Percentiles rank a stretch among this genome's conserved stretches.
Evolutionary conservation across 1,140 invertebrate species (phyloP).

Genomic region (Cotesia typhae): DNA sequence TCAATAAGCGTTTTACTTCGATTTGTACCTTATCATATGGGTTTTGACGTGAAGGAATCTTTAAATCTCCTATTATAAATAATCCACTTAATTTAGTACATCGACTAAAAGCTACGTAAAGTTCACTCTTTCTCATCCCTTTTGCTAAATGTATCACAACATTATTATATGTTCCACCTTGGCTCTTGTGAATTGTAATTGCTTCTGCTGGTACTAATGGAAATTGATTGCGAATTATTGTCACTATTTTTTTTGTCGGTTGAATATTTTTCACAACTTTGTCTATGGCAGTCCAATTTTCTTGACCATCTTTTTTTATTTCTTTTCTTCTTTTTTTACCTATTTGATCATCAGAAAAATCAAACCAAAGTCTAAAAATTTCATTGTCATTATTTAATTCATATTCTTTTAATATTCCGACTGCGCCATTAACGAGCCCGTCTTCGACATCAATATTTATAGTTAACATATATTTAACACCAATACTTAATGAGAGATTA

Average conservation of each 20-base stretch:
- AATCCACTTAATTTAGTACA: conserved; percentile 30
- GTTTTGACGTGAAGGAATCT: conserved; percentile 13
- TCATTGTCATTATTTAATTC: conserved; percentile 17
- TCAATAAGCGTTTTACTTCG: conserved; percentile 11
- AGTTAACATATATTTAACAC: conserved; percentile 32
- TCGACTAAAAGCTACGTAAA: conserved; percentile 38
- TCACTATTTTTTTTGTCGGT: not conserved
- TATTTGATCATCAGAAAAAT: conserved; percentile 15
- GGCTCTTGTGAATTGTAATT: conserved; percentile 44
- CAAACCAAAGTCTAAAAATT: conserved; percentile 16
- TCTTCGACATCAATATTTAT: conserved; percentile 37
- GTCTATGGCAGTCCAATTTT: not conserved
- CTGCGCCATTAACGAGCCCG: conserved; percentile 37
- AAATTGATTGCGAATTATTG: not conserved
- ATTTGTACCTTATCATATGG: conserved; percentile 20
- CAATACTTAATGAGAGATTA: conserved; percentile 31
- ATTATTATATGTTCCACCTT: conserved; percentile 42
- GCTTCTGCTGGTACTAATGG: conserved; percentile 40
- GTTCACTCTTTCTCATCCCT: conserved; percentile 11
- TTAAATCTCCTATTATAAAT: conserved; percentile 29
- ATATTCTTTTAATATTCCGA: conserved; percentile 14
- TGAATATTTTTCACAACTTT: not conserved
- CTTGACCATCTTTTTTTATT: not conserved
- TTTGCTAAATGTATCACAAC: conserved; percentile 26
- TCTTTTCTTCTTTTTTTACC: conserved; percentile 20